A percentile compares a stretch with the other conserved stretches of the same genome.
Evolutionary conservation across 2,113 vertebrate species (phyloP).

Genomic region (Apodemus speciosus): DNA sequence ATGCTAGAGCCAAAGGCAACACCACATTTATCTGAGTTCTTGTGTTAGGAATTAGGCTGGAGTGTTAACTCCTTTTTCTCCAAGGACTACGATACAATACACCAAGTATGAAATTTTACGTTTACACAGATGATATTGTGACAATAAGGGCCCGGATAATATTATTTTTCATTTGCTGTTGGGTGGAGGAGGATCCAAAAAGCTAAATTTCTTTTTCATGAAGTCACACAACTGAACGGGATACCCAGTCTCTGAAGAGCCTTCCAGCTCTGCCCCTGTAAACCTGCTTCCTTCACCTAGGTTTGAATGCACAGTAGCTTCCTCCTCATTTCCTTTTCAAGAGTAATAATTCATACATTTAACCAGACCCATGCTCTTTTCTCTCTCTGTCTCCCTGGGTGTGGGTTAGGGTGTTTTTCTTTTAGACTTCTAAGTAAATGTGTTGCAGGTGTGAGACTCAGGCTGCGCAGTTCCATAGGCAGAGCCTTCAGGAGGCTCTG

Average conservation of each 20-base stretch:
- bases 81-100: slow-evolving; percentile 3
- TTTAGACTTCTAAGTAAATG: slow-evolving; percentile 40
- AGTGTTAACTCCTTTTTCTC: slow-evolving; percentile 42
- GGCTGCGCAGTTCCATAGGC: background rate
- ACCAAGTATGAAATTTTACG: background rate
- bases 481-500: background rate
- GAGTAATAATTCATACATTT: slow-evolving; percentile 54
- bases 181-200: background rate
- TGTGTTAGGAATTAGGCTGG: background rate
- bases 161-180: background rate
- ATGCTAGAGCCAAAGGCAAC: slow-evolving; percentile 25
- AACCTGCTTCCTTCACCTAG: background rate
- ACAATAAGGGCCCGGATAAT: background rate
- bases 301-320: background rate
- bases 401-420: slow-evolving; percentile 1
- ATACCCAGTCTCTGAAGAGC: background rate
- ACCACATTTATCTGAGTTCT: slow-evolving; percentile 40
- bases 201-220: background rate
- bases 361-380: background rate
- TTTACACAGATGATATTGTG: background rate
- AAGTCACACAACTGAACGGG: background rate
- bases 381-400: background rate
- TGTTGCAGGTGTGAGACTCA: slow-evolving; percentile 31
- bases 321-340: slow-evolving; percentile 55
- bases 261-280: background rate